Evolutionary conservation across 64 coral and sea anemone genomes (phyloP).

Genomic region (Stichodactyla helianthus): DNA sequence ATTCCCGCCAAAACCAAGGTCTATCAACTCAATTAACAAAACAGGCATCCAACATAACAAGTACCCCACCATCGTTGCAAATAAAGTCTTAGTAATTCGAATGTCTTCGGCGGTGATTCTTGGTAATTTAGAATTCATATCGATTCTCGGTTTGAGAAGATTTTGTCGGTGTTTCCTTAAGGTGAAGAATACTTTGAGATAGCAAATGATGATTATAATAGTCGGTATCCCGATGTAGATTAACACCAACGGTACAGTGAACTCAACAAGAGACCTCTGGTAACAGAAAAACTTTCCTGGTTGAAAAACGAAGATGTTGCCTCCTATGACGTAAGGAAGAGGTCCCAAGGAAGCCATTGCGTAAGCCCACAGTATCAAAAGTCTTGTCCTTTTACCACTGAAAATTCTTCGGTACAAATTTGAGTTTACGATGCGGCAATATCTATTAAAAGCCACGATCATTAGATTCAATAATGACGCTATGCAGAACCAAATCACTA

Average conservation of each 20-base stretch:
- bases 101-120: slow-evolving; percentile 35
- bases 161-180: slow-evolving; percentile 2
- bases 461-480: slow-evolving; percentile 42
- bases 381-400: slow-evolving; percentile 22
- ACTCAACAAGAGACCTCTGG: neutral
- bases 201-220: neutral
- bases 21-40: slow-evolving; percentile 15
- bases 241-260: neutral
- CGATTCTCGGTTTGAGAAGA: neutral
- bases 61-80: slow-evolving; percentile 23
- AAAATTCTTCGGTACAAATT: slow-evolving; percentile 31
- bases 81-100: slow-evolving; percentile 35
- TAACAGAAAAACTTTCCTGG: slow-evolving; percentile 61
- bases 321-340: slow-evolving; percentile 29
- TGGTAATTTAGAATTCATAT: neutral
- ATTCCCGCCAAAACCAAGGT: neutral
- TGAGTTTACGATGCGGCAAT: slow-evolving; percentile 47
- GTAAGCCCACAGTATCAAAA: slow-evolving; percentile 15
- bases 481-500: slow-evolving; percentile 30
- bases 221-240: slow-evolving; percentile 5
- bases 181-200: neutral
- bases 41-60: slow-evolving; percentile 27
- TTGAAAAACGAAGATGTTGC: slow-evolving; percentile 37
- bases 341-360: neutral
- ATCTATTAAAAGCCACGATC: slow-evolving; percentile 51